Evolutionary conservation across 1,140 invertebrate genomes (phyloP).

Genomic region (Drosophila hydei): DNA sequence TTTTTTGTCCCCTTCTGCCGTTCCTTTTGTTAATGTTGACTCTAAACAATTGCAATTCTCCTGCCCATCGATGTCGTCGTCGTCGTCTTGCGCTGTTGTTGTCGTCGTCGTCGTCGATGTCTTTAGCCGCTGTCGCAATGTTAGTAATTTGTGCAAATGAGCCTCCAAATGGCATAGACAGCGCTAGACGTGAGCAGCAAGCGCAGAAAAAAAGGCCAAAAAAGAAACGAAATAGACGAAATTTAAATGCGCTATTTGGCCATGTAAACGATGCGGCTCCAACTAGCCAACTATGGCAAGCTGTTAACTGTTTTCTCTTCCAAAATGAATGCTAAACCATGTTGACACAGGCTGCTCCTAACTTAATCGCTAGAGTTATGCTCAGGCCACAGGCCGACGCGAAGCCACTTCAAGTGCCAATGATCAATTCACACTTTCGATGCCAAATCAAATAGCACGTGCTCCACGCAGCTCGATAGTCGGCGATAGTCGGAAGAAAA

Average conservation of each 20-base stretch:
- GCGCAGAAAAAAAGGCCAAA: not conserved
- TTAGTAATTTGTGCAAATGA: slow-evolving; percentile 80
- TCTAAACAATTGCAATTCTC: slow-evolving; percentile 69
- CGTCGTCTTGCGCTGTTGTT: slow-evolving; percentile 7
- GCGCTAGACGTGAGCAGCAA: slow-evolving; percentile 36
- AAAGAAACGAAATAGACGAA: slow-evolving; percentile 44
- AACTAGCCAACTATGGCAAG: slow-evolving; percentile 63
- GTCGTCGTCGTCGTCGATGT: slow-evolving; percentile 42
- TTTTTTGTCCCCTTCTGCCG: slow-evolving; percentile 27
- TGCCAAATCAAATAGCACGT: slow-evolving; percentile 48
- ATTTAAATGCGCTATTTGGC: slow-evolving; percentile 67
- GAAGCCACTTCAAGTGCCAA: no score
- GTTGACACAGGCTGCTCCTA: not conserved
- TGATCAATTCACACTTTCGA: not conserved
- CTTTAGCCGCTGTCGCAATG: slow-evolving; percentile 68
- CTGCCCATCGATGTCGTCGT: slow-evolving; percentile 19
- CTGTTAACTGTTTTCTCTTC: slow-evolving; percentile 49
- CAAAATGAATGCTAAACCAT: not conserved
- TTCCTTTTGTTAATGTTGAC: slow-evolving; percentile 32
- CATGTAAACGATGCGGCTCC: slow-evolving; percentile 54
- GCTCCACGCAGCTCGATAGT: slow-evolving; percentile 44
- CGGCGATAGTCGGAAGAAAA: no score
- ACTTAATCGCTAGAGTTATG: not conserved
- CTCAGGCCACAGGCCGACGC: no score
- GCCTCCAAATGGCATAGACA: slow-evolving; percentile 70